Evolutionary conservation across 2,888 invertebrate genomes (phyloP).

Genomic region (Heliconius ismenius): DNA sequence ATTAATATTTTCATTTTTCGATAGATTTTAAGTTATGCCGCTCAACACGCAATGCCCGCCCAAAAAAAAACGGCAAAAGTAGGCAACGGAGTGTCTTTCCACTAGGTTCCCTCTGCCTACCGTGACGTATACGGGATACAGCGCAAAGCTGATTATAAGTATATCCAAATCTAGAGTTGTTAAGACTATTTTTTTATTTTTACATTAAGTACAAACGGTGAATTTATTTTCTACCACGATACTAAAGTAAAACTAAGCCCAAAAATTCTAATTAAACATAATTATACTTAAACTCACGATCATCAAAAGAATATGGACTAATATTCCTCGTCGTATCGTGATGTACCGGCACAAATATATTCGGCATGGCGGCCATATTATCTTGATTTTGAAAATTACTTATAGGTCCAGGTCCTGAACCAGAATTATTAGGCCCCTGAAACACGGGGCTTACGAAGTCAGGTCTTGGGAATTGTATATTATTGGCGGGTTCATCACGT

Average conservation of each 20-base stretch:
- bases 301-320: constrained; percentile 53
- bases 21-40: no score
- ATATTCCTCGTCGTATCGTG: constrained; percentile 49
- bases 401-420: constrained; percentile 7
- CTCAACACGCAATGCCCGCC: no score
- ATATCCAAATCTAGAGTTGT: no score
- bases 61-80: no score
- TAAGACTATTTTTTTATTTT: no score
- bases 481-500: constrained; percentile 47
- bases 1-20: no score
- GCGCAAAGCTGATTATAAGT: no score
- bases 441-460: constrained; percentile 47
- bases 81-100: no score
- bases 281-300: constrained; percentile 49
- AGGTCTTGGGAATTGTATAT: constrained; percentile 46
- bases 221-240: no score
- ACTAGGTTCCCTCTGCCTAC: no score
- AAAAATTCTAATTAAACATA: neutral
- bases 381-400: constrained; percentile 43
- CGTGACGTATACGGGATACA: no score
- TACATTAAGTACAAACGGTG: no score
- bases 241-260: neutral
- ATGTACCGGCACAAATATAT: constrained; percentile 50
- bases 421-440: constrained; percentile 40
- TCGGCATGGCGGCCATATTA: constrained; percentile 43